These are phyloP conservation scores for Leptinotarsa undecemlineata DNA, from an alignment of 1,140 invertebrate genomes.

Conservation along the genomic window DNA sequence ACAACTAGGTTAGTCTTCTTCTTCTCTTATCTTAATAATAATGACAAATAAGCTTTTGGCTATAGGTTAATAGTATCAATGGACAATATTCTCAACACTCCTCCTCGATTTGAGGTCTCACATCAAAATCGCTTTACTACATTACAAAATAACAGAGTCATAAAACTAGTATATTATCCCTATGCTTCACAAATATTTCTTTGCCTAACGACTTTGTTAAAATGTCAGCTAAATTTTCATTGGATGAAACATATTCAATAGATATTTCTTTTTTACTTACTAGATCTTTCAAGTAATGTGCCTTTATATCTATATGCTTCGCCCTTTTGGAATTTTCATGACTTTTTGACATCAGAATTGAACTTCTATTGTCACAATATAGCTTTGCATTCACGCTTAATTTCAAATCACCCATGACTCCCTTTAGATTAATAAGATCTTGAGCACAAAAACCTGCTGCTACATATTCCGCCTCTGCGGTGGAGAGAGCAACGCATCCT, in stretches of 20 bases:
- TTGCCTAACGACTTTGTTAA: constrained; percentile 14
- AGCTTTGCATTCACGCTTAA: neutral
- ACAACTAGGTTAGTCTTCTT: too few relatives aligned
- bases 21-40: too few relatives aligned
- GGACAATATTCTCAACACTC: neutral
- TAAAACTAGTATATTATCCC: constrained; percentile 1
- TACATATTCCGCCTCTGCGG: neutral
- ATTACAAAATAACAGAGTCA: neutral
- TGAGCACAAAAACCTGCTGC: neutral
- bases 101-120: neutral
- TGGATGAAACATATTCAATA: constrained; percentile 17
- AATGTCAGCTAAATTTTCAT: constrained; percentile 17
- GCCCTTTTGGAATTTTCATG: constrained; percentile 13
- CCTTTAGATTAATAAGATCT: neutral
- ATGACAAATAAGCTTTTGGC: too few relatives aligned
- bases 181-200: neutral
- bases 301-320: constrained; percentile 16
- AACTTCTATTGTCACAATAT: constrained; percentile 20
- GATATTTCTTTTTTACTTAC: neutral
- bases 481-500: neutral
- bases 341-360: constrained; percentile 15
- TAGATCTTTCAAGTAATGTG: constrained; percentile 10
- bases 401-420: neutral
- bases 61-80: too few relatives aligned
- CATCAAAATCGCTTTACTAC: neutral